Evolutionary conservation across 2,797 vertebrate genomes (phyloP).

Genomic region (Benthosema pterotum): DNA sequence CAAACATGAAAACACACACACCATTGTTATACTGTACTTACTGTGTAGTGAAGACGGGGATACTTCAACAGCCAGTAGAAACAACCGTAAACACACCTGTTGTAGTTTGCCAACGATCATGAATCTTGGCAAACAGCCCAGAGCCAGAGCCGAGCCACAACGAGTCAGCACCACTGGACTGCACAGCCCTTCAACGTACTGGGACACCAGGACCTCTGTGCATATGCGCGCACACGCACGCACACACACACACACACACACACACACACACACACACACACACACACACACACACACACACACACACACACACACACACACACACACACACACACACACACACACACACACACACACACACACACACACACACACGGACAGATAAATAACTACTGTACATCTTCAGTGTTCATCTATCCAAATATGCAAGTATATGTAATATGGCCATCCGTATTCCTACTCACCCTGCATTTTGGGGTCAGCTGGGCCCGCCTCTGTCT

Average conservation of each 20-base stretch:
- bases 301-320: conserved; percentile 14
- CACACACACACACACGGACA: background rate
- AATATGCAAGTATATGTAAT: too few relatives aligned
- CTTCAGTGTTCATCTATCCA: too few relatives aligned
- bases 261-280: background rate
- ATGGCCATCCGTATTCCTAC: conserved; percentile 6
- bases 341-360: conserved; percentile 11
- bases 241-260: background rate
- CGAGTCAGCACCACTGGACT: conserved; percentile 85
- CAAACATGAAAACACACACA: conserved; percentile 12
- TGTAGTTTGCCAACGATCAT: conserved; percentile 85
- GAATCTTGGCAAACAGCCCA: conserved; percentile 88
- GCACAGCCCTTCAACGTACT: conserved; percentile 83
- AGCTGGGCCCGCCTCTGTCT: conserved; percentile 69
- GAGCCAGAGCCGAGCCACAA: conserved; percentile 88
- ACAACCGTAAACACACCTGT: conserved; percentile 79
- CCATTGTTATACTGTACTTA: conserved; percentile 8
- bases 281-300: conserved; percentile 5
- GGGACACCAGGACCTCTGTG: conserved; percentile 83
- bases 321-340: conserved; percentile 7
- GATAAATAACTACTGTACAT: too few relatives aligned
- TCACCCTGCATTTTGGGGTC: conserved; percentile 83
- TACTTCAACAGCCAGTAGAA: background rate
- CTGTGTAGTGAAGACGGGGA: conserved; percentile 1
- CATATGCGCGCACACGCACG: conserved; percentile 3